Evolutionary conservation across 2,888 invertebrate genomes (phyloP), one percentile per base, ranked within the genome.

Genomic region (Drosophila tripunctata): DNA sequence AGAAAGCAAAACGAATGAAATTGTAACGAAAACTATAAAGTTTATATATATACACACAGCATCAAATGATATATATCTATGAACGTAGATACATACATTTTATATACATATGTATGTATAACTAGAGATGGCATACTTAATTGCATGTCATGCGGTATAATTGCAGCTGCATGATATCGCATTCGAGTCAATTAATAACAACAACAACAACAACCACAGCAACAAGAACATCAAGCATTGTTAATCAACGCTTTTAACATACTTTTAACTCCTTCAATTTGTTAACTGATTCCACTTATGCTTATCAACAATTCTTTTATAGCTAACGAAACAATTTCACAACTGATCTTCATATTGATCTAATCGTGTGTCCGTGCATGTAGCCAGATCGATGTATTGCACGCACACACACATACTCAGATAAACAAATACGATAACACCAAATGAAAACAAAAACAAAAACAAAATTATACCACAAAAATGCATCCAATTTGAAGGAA

Each of bases 121-220:
- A 61, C 57, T 43, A 51, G 60, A 60, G 44, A 61, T 51, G 66
- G 44, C 33, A 52, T 19, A 21, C 47, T 22, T 43, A 40, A 56
- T 24, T 55, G 52, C 58, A 52, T 63, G 41, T 57, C 75, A 56
- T 62, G 61, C 58, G 40, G 70, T 47, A 8, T 36, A 19, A 50
- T 17, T n/a, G 12, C 38, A 44, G 6, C 41, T 40, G 57, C 58
- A 45, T 63, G 58, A 38, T 56, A 45, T 60, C 58, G 60, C 67
- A 82, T 50, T 60, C 67, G 64, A 67, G 78, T 83, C 84, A 81
- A 82, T 83, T 78, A 83, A 78, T 21, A 44, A 30, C 30, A 35
- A 19, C 35, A 51, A 40, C 24, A 44, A 30, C 27, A 50, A 36
- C n/a, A 38, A 38, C 1, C 22, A 36, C 51, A 62, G 40, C 52